phyloP scores from a whole-genome alignment of 1,140 invertebrate species.

The Chrysoperla carnea region DNA sequence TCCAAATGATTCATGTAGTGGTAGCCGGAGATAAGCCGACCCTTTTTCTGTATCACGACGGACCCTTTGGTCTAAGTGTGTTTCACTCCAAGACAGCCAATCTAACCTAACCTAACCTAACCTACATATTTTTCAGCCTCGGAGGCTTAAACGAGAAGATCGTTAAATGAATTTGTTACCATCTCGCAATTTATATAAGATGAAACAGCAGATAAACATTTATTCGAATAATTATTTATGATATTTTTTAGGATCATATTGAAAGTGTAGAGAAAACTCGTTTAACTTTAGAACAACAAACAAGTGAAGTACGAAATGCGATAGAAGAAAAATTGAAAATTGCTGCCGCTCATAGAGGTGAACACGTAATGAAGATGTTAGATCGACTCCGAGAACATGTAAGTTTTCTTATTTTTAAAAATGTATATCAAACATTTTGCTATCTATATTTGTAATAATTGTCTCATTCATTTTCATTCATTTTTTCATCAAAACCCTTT shows the following conservation, averaged over 20 bases:
- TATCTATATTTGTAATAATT: background rate
- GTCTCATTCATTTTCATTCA: background rate
- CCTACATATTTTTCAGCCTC: too few species aligned
- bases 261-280: constrained; percentile 72
- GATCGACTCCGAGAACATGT: constrained; percentile 80
- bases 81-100: too few species aligned
- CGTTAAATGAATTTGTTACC: too few species aligned
- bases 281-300: constrained; percentile 61
- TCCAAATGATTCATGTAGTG: too few species aligned
- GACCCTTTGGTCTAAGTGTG: too few species aligned
- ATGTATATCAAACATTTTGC: background rate
- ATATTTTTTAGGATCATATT: constrained; percentile 35
- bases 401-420: constrained; percentile 23
- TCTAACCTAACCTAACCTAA: too few species aligned
- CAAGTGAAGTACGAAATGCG: constrained; percentile 59
- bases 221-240: constrained; percentile 6
- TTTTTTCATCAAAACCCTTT: too few species aligned
- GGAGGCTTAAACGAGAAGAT: too few species aligned
- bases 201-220: too few species aligned
- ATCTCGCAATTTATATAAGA: too few species aligned
- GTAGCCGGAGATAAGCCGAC: too few species aligned
- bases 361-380: constrained; percentile 73
- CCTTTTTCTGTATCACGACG: too few species aligned
- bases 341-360: constrained; percentile 67
- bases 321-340: constrained; percentile 71